Conservation (phyloP, 2,888 invertebrate genomes). For the Drosophila atroscutellata region DNA sequence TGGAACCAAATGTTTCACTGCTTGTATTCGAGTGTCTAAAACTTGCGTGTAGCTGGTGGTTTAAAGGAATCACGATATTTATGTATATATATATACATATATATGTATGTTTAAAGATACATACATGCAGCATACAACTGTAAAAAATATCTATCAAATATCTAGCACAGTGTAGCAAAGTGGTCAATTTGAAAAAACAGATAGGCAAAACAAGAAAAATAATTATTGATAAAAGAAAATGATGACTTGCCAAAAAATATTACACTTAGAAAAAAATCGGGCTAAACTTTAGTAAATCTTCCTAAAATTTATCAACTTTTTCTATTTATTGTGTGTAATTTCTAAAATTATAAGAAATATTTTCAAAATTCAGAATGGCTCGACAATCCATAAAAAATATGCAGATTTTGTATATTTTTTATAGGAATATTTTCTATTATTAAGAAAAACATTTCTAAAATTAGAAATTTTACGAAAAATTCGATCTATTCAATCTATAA, state of each 20-base stretch:
- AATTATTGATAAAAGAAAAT: background rate
- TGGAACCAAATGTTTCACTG: slow-evolving; percentile 40
- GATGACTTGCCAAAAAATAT: background rate
- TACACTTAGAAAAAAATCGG: background rate
- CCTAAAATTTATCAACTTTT: background rate
- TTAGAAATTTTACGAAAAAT: background rate
- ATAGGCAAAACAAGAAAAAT: background rate
- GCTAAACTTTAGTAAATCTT: background rate
- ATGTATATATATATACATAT: background rate
- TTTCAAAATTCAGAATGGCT: background rate
- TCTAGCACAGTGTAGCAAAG: slow-evolving; percentile 12
- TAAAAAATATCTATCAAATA: slow-evolving; percentile 16
- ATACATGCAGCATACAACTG: slow-evolving; percentile 13
- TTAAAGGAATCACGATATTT: slow-evolving; percentile 49
- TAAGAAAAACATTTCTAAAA: background rate
- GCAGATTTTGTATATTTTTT: background rate
- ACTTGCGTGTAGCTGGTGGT: slow-evolving; percentile 43
- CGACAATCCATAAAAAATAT: background rate
- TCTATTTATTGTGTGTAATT: background rate
- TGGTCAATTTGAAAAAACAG: background rate
- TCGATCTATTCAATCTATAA: background rate
- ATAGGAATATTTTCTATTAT: background rate
- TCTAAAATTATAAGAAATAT: background rate
- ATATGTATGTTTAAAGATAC: background rate
- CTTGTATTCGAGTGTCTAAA: slow-evolving; percentile 13